A percentile compares a stretch with the other conserved stretches of the same genome.
Evolutionary conservation across 2,888 invertebrate genomes (phyloP).

Genomic region (Papilio protenor): DNA sequence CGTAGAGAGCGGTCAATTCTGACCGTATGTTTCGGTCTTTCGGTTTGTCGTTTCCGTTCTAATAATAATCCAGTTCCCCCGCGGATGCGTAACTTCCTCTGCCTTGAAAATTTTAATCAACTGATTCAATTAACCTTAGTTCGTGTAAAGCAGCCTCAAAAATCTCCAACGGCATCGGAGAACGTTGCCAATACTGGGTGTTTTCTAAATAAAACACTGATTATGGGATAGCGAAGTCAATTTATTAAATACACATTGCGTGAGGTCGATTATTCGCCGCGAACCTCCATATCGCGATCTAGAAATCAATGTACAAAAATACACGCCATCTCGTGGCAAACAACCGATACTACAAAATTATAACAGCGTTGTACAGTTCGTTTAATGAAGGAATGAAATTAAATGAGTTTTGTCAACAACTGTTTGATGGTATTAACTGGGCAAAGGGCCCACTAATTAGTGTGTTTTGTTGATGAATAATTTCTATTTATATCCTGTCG

Average conservation of each 20-base stretch:
- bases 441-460: conserved; percentile 37
- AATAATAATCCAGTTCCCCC: conserved; percentile 58
- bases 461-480: conserved; percentile 25
- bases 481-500: conserved; percentile 5
- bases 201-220: no score
- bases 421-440: conserved; percentile 42
- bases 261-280: no score
- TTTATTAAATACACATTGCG: no score
- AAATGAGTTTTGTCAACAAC: conserved; percentile 48
- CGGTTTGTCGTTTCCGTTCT: conserved; percentile 56
- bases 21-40: conserved; percentile 53
- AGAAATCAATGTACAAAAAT: no score
- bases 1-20: conserved; percentile 43
- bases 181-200: no score
- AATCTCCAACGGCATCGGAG: no score
- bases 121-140: conserved; percentile 53
- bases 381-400: conserved; percentile 50
- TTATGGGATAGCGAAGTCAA: no score
- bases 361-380: no score
- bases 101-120: conserved; percentile 67
- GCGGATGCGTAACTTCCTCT: conserved; percentile 66
- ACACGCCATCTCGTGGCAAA: no score
- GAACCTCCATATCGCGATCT: no score
- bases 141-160: no score
- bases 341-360: no score